Evolutionary conservation across 1,140 invertebrate genomes (phyloP), one percentile per base, ranked within the genome.

Genomic region (Heliconius congener): DNA sequence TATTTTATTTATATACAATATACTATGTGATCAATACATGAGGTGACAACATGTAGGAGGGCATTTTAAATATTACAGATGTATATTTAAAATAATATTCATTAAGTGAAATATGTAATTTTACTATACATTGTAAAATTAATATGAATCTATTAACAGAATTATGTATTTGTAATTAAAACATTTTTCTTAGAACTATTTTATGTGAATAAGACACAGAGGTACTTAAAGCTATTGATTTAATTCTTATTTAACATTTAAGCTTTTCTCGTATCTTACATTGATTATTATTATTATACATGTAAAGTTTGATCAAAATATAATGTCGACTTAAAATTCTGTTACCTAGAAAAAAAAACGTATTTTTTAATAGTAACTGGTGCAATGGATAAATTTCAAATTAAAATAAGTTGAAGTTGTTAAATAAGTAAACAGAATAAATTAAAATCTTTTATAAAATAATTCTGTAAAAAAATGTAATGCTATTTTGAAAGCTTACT

Each of bases 191-290:
- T 66, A 66, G 18, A 60, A 60, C n/a, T 60, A 66, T 30, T 66
- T 66, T 66, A 66, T 30, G 27, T 66, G 60, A 66, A 66, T 66
- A 66, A 66, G 60, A 66, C 60, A 66, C 60, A 30, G 60, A 66
- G 60, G 60, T 66, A 66, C 23, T 30, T 66, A 66, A 1, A 66
- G 60, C 27, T 66, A 66, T 66, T 60, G 55, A 23, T 60, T n/a
- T 60, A 60, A 60, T 23, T n/a, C n/a, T 1, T 66, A 66, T 66
- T 16, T n/a, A 16, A 66, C 1, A 66, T 66, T 60, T 27, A 4
- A 66, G 8, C 9, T 66, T 66, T 66, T 27, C 11, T 27, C 3
- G 4, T 66, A 66, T 66, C 13, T 30, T 23, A 27, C 3, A 27
- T 66, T 13, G 23, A 66, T 66, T 16, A 27, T 57, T n/a, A 5